phyloP scores from a whole-genome alignment of 2,797 vertebrate genomes.

The Bufotes viridis region DNA sequence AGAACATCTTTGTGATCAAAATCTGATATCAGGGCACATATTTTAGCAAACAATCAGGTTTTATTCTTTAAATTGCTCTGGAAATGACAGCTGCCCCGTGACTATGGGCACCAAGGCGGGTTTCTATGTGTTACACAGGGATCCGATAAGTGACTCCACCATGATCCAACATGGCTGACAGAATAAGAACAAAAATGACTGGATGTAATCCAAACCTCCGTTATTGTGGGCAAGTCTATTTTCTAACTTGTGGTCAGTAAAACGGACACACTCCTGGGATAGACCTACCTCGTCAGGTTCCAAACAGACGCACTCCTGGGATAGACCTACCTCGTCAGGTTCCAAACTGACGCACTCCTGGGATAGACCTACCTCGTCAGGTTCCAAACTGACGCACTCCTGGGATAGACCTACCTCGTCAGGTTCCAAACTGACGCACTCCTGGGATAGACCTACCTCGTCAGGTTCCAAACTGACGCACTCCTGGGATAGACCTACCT shows the following conservation, averaged over 20 bases:
- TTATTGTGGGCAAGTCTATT: background rate
- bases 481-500: conserved; percentile 74
- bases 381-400: conserved; percentile 67
- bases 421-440: conserved; percentile 70
- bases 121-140: no score
- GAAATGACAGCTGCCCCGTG: no score
- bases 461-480: conserved; percentile 76
- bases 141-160: no score
- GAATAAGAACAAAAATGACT: no score
- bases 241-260: no score
- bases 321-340: conserved; percentile 84
- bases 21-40: no score
- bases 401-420: conserved; percentile 81
- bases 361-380: conserved; percentile 83
- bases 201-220: background rate
- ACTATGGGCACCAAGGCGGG: no score
- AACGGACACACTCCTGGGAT: background rate
- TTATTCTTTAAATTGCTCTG: no score
- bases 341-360: conserved; percentile 65
- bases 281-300: conserved; percentile 85
- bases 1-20: no score
- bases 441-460: conserved; percentile 78
- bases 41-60: no score
- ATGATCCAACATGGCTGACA: no score
- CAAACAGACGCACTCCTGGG: conserved; percentile 63